Evolutionary conservation across 92 coral and sea anemone genomes (phyloP).

Genomic region (Blastomussa wellsi): DNA sequence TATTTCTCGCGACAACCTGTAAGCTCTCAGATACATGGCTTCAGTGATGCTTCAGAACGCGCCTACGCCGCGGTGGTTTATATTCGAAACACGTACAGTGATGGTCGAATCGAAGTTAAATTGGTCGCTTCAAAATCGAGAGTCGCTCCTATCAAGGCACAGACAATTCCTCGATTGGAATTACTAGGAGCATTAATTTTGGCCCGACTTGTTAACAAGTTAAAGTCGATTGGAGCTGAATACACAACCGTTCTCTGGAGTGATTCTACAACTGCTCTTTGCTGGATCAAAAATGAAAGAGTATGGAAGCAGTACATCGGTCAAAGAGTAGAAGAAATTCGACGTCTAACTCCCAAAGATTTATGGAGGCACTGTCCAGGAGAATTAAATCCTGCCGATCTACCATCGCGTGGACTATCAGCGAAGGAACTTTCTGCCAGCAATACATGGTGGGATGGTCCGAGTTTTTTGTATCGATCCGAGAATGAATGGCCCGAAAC

Average conservation of each 20-base stretch:
- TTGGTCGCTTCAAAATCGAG: slow-evolving; percentile 64
- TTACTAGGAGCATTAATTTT: slow-evolving; percentile 56
- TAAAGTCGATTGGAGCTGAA: slow-evolving; percentile 1
- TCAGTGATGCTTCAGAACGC: slow-evolving; percentile 16
- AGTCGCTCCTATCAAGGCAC: slow-evolving; percentile 64
- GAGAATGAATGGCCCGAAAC: slow-evolving; percentile 26
- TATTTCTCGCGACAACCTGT: background rate
- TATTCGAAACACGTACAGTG: slow-evolving; percentile 3
- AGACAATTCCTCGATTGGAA: slow-evolving; percentile 68
- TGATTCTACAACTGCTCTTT: slow-evolving; percentile 36
- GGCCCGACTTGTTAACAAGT: slow-evolving; percentile 51
- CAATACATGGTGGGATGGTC: slow-evolving; percentile 50
- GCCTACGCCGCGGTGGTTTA: no score
- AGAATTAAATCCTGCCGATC: no score
- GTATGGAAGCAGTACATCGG: slow-evolving; percentile 36
- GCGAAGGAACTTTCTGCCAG: slow-evolving; percentile 41
- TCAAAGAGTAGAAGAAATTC: slow-evolving; percentile 39
- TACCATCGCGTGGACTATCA: slow-evolving; percentile 32
- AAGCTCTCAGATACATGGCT: slow-evolving; percentile 2
- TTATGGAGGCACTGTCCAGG: slow-evolving; percentile 25
- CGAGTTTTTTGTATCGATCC: slow-evolving; percentile 6
- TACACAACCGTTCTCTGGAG: slow-evolving; percentile 24
- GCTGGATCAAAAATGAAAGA: no score
- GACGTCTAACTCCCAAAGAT: background rate
- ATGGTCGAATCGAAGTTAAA: slow-evolving; percentile 7